These are phyloP conservation scores for Empis stercorea DNA, from an alignment of 2,888 invertebrate species.

Conservation along the genomic window DNA sequence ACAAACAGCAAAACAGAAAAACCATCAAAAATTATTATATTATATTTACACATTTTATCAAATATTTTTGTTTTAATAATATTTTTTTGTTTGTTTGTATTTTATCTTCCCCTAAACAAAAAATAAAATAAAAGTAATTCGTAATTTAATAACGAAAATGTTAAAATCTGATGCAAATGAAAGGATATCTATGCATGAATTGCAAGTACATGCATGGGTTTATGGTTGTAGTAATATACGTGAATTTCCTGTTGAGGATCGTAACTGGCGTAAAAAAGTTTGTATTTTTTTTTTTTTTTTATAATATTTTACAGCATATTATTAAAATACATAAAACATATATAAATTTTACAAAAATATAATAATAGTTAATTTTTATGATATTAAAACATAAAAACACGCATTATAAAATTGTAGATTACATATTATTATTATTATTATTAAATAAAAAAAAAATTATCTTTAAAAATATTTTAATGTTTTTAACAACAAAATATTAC, in stretches of 20 bases:
- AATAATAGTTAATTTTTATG: too few species aligned
- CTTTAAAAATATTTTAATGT: too few species aligned
- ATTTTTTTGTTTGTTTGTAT: not conserved
- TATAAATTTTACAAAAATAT: too few species aligned
- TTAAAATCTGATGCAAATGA: conserved; percentile 15
- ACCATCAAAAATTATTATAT: not conserved
- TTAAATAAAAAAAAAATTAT: too few species aligned
- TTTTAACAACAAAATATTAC: too few species aligned
- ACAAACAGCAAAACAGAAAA: not conserved
- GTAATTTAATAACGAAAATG: conserved; percentile 17
- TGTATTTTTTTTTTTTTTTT: not conserved
- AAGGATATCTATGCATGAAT: conserved; percentile 15
- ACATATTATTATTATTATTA: too few species aligned
- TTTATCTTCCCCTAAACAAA: not conserved
- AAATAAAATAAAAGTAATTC: conserved; percentile 16
- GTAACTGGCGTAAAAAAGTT: conserved; percentile 13
- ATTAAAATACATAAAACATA: not conserved
- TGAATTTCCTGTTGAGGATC: conserved; percentile 13
- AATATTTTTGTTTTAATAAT: too few species aligned
- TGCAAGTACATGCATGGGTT: conserved; percentile 17
- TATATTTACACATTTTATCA: not conserved
- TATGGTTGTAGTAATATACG: conserved; percentile 7
- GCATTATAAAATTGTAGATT: too few species aligned
- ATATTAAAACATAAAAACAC: too few species aligned
- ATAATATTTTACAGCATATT: too few species aligned